These are phyloP conservation scores for Pandemis corylana DNA, from an alignment of 2,888 invertebrate species.

Conservation along the genomic window DNA sequence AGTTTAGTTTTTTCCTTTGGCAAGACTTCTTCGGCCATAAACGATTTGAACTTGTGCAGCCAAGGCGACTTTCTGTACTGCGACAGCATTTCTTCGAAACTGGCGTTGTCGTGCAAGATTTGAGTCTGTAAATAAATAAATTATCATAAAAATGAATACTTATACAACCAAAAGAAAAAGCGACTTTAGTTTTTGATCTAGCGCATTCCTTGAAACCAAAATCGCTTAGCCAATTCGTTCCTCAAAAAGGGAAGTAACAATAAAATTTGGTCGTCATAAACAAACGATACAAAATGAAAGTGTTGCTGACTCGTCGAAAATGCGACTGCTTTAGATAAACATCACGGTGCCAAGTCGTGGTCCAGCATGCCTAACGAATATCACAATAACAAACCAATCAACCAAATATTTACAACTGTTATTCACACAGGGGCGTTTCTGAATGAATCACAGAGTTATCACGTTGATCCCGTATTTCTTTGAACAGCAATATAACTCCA, in stretches of 20 bases:
- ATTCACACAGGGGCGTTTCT: not conserved
- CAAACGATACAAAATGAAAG: not conserved
- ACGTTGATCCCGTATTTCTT: constrained; percentile 58
- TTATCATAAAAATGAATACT: not conserved
- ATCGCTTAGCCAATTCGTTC: no score
- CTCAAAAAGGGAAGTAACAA: not conserved
- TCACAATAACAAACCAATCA: not conserved
- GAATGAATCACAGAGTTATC: constrained; percentile 45
- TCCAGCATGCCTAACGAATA: not conserved
- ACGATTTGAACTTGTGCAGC: constrained; percentile 65
- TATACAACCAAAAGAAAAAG: not conserved
- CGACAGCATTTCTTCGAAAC: constrained; percentile 59
- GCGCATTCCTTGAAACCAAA: no score
- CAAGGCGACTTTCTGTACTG: constrained; percentile 65
- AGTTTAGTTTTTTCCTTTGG: constrained; percentile 64
- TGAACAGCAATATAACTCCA: constrained; percentile 70
- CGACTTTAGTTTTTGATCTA: not conserved
- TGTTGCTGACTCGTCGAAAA: not conserved
- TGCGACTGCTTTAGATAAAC: not conserved
- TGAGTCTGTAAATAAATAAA: constrained; percentile 69
- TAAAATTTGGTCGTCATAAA: not conserved
- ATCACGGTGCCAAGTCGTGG: not conserved
- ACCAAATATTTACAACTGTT: constrained; percentile 5
- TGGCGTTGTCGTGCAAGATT: constrained; percentile 61
- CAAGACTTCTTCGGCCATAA: constrained; percentile 65